Conservation (phyloP, 1,140 invertebrate genomes). For the Papilio xuthus region DNA sequence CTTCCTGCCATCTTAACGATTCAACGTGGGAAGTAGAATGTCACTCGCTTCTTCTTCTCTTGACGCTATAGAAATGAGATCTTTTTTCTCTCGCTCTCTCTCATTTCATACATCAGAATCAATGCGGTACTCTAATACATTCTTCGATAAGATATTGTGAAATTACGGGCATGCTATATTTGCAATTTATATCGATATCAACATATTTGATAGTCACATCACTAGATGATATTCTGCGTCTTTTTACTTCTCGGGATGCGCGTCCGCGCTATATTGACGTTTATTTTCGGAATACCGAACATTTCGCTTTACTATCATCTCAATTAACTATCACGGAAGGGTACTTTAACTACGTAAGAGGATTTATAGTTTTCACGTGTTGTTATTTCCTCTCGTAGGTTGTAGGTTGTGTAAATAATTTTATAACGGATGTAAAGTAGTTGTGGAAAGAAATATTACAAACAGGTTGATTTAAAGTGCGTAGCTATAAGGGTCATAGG, state of each 20-base stretch:
- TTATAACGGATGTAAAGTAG: neutral
- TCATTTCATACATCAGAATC: neutral
- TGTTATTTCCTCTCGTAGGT: neutral
- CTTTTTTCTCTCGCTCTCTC: neutral
- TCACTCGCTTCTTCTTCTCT: neutral
- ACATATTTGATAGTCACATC: neutral
- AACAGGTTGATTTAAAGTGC: neutral
- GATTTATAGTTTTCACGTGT: neutral
- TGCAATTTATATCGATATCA: neutral
- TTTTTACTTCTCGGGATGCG: conserved; percentile 19
- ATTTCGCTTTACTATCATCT: neutral
- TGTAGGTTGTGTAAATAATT: conserved; percentile 5
- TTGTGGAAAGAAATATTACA: conserved; percentile 1
- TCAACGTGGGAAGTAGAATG: neutral
- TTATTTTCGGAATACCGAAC: conserved; percentile 23
- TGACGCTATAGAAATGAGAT: neutral
- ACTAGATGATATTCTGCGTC: neutral
- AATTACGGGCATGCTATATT: too few species aligned
- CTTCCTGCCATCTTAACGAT: neutral
- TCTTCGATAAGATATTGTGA: neutral
- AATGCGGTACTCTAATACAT: neutral
- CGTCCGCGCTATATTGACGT: conserved; percentile 4
- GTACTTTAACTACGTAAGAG: neutral
- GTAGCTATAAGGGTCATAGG: neutral
- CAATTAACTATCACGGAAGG: neutral